These are phyloP conservation scores for Itoplectis maculator DNA, from an alignment of 2,888 invertebrate species.

Conservation along the genomic window DNA sequence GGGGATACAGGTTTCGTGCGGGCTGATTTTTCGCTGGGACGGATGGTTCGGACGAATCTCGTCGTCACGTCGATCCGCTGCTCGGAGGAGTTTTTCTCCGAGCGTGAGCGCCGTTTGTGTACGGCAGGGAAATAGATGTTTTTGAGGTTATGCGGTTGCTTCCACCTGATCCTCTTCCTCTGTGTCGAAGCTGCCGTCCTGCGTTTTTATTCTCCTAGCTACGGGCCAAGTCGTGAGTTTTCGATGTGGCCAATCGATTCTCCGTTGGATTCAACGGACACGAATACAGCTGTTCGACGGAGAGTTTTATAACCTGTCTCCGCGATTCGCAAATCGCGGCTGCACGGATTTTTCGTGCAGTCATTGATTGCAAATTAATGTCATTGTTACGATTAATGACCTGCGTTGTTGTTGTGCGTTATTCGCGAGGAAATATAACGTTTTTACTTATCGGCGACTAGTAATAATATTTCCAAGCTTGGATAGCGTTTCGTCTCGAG, in stretches of 20 bases:
- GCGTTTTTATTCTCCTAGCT: not conserved
- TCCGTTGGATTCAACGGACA: not conserved
- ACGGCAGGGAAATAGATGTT: not conserved
- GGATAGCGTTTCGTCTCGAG: not conserved
- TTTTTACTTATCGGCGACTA: not conserved
- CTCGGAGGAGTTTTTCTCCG: not conserved
- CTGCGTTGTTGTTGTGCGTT: not conserved
- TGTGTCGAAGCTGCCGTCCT: not conserved
- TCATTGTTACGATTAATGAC: not conserved
- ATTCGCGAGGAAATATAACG: not conserved
- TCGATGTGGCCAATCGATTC: not conserved
- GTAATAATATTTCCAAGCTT: not conserved
- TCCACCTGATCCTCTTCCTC: not conserved
- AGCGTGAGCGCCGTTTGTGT: not conserved
- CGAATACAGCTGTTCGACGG: not conserved
- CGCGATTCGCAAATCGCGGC: too few relatives aligned
- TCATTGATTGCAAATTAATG: not conserved
- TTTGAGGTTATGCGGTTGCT: conserved; percentile 39
- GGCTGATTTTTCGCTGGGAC: too few relatives aligned
- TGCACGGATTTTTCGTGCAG: not conserved
- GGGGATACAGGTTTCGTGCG: not conserved
- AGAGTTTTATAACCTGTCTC: not conserved
- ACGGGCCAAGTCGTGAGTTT: not conserved
- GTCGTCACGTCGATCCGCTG: not conserved
- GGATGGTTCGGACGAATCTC: not conserved